These are phyloP conservation scores for Marmota flaviventris DNA, from an alignment of 2,113 vertebrate genomes.

Conservation along the genomic window DNA sequence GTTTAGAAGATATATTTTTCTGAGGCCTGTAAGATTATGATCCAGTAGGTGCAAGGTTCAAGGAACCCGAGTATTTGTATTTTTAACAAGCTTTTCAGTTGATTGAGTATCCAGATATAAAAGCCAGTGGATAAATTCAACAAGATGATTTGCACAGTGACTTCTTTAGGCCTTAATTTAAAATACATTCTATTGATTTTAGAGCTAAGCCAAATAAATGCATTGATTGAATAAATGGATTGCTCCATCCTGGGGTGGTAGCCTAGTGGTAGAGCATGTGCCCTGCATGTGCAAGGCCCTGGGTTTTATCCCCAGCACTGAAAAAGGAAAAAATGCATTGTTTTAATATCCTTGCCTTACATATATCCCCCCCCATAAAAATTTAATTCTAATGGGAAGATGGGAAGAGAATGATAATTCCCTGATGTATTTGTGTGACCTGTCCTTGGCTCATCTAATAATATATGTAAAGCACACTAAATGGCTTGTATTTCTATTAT, in stretches of 20 bases:
- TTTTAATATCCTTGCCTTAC: not conserved
- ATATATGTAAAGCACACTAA: slow-evolving; percentile 37
- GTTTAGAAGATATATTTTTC: slow-evolving; percentile 52
- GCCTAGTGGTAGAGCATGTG: not conserved
- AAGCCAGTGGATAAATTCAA: slow-evolving; percentile 21
- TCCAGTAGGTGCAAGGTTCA: not conserved
- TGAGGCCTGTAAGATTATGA: slow-evolving; percentile 2
- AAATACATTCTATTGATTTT: slow-evolving; percentile 51
- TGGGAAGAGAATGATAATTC: slow-evolving; percentile 33
- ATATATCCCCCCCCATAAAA: not conserved
- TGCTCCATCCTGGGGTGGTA: not conserved
- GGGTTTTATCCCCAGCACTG: not conserved
- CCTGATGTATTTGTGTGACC: not conserved
- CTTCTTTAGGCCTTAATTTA: slow-evolving; percentile 15
- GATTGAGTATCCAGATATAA: slow-evolving; percentile 31
- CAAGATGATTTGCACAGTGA: not conserved
- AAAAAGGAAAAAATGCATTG: not conserved
- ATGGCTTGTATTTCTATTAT: slow-evolving; percentile 33
- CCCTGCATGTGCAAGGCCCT: not conserved
- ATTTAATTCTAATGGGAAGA: not conserved
- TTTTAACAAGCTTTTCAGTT: slow-evolving; percentile 41
- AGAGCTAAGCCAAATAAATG: not conserved
- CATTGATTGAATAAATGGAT: not conserved
- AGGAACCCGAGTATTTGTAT: not conserved
- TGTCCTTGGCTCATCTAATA: slow-evolving; percentile 44